Conservation (phyloP, 2,888 invertebrate species). For the Aleiodes testaceus region DNA sequence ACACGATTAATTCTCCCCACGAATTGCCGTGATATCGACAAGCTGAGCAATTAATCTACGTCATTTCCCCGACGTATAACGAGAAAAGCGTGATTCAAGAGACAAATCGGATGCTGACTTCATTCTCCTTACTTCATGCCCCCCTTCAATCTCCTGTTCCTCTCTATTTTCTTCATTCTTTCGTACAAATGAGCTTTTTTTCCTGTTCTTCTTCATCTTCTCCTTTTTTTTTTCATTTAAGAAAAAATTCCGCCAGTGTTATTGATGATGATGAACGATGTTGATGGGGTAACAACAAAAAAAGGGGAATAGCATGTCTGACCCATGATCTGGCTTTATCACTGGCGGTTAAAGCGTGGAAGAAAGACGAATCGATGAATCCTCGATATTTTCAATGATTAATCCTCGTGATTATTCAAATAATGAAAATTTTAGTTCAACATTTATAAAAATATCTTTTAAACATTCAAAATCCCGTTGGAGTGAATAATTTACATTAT, state of each 20-base stretch:
- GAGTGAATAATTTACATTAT: too few species aligned
- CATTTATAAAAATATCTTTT: too few species aligned
- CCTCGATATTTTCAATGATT: too few species aligned
- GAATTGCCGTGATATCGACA: slow-evolving; percentile 23
- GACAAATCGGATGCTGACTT: slow-evolving; percentile 33
- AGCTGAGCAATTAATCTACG: slow-evolving; percentile 30
- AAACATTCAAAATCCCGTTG: too few species aligned
- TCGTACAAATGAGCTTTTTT: slow-evolving; percentile 24
- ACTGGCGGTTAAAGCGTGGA: neutral
- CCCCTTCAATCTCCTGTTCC: too few species aligned
- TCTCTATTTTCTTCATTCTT: slow-evolving; percentile 17
- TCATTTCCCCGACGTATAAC: slow-evolving; percentile 21
- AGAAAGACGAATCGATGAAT: too few species aligned
- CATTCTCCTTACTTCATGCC: neutral
- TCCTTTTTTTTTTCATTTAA: neutral
- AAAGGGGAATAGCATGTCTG: neutral
- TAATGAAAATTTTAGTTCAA: too few species aligned
- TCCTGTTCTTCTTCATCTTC: neutral
- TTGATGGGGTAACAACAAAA: neutral
- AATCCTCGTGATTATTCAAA: too few species aligned
- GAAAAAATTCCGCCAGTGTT: neutral
- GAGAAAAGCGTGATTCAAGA: slow-evolving; percentile 22
- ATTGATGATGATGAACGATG: slow-evolving; percentile 30
- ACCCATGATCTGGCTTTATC: slow-evolving; percentile 14
- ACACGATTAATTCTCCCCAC: slow-evolving; percentile 25